phyloP scores from a whole-genome alignment of 2,888 invertebrate genomes.

The Erpobdella octoculata region DNA sequence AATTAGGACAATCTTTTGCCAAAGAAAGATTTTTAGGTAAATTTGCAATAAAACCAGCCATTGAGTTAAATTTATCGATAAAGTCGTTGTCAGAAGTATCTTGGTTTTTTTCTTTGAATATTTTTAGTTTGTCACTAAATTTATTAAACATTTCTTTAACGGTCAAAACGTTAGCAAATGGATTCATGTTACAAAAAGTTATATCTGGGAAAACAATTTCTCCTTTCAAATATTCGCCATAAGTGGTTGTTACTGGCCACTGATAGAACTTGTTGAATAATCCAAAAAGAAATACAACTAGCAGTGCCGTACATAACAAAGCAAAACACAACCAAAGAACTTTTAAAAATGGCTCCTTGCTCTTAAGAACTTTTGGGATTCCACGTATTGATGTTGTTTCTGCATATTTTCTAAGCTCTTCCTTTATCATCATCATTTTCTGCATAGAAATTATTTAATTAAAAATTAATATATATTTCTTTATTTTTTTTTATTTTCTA shows the following conservation, averaged over 20 bases:
- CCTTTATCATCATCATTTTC: too few species aligned
- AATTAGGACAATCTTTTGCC: background rate
- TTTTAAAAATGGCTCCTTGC: background rate
- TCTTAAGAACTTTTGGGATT: constrained; percentile 11
- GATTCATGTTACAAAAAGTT: constrained; percentile 13
- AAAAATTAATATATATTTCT: too few species aligned
- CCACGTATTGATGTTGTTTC: background rate
- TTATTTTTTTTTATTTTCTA: too few species aligned
- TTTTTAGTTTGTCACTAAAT: too few species aligned
- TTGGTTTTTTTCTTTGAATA: too few species aligned
- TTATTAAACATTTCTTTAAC: background rate
- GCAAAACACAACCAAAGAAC: background rate
- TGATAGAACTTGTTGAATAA: constrained; percentile 3
- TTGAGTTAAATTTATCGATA: background rate
- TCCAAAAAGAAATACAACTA: background rate
- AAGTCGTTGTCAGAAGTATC: background rate
- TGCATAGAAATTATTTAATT: too few species aligned
- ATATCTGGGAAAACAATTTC: constrained; percentile 18
- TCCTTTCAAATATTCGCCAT: constrained; percentile 1
- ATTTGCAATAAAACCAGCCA: background rate
- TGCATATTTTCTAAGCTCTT: background rate
- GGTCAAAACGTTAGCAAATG: background rate
- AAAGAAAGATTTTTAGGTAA: background rate
- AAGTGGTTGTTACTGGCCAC: constrained; percentile 12
- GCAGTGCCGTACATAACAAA: background rate